Percentiles rank a stretch among this genome's conserved stretches.
Evolutionary conservation across 2,797 vertebrate species (phyloP).

Genomic region (Darevskia mixta): DNA sequence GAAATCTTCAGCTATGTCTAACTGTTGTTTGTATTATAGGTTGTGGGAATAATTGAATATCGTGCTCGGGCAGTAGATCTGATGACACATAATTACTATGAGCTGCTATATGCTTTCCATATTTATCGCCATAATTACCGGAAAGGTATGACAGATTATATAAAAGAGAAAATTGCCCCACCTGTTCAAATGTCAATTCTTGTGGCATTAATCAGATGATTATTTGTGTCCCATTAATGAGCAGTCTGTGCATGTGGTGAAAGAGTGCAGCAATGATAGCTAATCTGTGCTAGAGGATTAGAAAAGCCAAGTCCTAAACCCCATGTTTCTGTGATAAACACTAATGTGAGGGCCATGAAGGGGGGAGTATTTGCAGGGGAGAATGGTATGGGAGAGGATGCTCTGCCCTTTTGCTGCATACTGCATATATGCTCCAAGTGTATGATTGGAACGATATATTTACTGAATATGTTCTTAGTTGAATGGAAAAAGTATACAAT

Average conservation of each 20-base stretch:
- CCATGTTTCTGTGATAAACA: not conserved
- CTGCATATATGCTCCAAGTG: not conserved
- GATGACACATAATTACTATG: conserved; percentile 95
- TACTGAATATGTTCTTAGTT: not conserved
- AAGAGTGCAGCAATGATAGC: not conserved
- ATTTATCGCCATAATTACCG: conserved; percentile 95
- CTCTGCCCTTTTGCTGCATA: not conserved
- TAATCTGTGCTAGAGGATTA: not conserved
- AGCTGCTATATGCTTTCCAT: conserved; percentile 95
- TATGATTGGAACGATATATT: not conserved
- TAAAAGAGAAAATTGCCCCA: fast-evolving
- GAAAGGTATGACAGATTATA: conserved; percentile 83
- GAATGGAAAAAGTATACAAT: not conserved
- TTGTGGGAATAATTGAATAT: conserved; percentile 94
- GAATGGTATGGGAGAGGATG: not conserved
- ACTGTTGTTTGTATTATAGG: conserved; percentile 76
- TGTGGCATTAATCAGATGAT: not conserved
- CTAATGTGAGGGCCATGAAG: not conserved
- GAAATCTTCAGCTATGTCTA: not conserved
- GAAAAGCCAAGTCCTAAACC: not conserved
- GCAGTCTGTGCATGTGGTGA: too few species aligned
- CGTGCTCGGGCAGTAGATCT: conserved; percentile 92
- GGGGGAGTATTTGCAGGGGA: not conserved
- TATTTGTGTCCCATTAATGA: not conserved
- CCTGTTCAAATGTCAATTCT: not conserved